phyloP scores from a whole-genome alignment of 2,797 vertebrate species.

The Dendrocincla fuliginosa region DNA sequence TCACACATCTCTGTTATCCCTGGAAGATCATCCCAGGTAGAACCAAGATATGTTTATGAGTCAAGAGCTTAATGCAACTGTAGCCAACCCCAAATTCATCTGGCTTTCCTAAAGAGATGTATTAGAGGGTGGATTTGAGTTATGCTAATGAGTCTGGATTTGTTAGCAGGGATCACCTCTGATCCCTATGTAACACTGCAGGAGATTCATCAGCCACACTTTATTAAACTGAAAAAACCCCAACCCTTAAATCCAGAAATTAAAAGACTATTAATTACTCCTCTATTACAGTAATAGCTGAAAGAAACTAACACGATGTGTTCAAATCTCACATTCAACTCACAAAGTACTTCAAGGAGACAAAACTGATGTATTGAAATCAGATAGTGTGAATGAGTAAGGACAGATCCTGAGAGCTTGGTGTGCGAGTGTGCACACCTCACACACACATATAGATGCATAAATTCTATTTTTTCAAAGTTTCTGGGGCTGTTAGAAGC shows the following conservation, averaged over 20 bases:
- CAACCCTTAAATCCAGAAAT: conserved; percentile 34
- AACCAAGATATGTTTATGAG: background rate
- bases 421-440: background rate
- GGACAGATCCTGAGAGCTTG: background rate
- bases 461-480: background rate
- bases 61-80: conserved; percentile 6
- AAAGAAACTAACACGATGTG: background rate
- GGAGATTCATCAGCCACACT: conserved; percentile 58
- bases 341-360: background rate
- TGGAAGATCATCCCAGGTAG: background rate
- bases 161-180: conserved; percentile 63
- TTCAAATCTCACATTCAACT: background rate
- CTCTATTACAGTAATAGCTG: conserved; percentile 11
- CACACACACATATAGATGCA: background rate
- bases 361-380: background rate
- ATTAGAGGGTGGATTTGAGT: conserved; percentile 52
- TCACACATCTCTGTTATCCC: background rate
- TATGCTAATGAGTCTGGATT: conserved; percentile 65
- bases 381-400: background rate
- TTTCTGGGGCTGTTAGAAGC: background rate
- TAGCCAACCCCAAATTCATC: background rate
- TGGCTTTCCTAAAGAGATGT: conserved; percentile 51
- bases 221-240: background rate
- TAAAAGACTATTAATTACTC: conserved; percentile 19
- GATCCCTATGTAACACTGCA: conserved; percentile 38